Evolutionary conservation across 2,888 invertebrate genomes (phyloP), one percentile per base, ranked within the genome.

Genomic region (Brachypalpus laphriformis): DNA sequence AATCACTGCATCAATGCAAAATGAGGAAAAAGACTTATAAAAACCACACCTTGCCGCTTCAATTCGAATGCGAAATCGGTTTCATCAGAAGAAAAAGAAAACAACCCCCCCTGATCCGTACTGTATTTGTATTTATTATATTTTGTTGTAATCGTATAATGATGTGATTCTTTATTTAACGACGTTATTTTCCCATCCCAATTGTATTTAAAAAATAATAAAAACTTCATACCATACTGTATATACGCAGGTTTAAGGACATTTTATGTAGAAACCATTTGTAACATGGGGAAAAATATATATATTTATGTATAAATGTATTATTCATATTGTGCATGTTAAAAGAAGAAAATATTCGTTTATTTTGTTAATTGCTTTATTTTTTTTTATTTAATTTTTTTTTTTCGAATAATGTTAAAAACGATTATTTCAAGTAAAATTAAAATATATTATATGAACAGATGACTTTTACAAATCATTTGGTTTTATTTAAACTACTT

Each of bases 1-100:
- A 92, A 94, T 98, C 71, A 97, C 97, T 0, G 97, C 96, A 3
- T 89, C 91, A 87, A 89, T 92, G 89, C 92, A 91, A 87, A 91
- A 89, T 70, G 90, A 92, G 87, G 92, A 91, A 75, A 91, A 91
- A 87, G 91, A 92, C 89, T 91, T 91, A 88, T 89, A 87, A 86
- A 86, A 61, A 78, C 63, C 25, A 74, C 57, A 16, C 34, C 6
- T 16, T 25, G 11, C 16, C 49, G 74, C 74, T 83, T 74, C 56
- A 49, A 57, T 42, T 56, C 68, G 57, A 72, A 71, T 61, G 61
- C 65, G 45, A 54, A 75, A 65, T 40, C 70, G 83, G 83, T 83
- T 83, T 83, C 83, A 83, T 57, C 25, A 45, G 6, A 40, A 22
- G 6, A 57, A 40, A 37, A 31, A 57, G 25, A 65, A 22, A 40